Evolutionary conservation across 2,888 invertebrate species (phyloP), one percentile per base, ranked within the genome.

Genomic region (Drosophila formosana): DNA sequence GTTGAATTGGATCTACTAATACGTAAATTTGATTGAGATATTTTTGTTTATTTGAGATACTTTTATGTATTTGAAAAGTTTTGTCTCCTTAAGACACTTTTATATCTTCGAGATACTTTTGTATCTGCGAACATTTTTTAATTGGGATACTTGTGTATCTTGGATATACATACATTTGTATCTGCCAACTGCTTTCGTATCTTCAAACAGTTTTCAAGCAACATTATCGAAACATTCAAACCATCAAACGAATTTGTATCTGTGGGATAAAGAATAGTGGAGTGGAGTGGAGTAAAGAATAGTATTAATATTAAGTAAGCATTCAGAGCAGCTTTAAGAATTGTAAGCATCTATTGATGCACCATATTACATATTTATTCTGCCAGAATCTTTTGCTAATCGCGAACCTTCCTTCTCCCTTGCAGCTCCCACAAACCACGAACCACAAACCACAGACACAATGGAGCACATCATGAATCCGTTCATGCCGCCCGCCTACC

Each of bases 381-480:
- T 18, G 18, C 18, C 18, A 18, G 18, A 18, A 18, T 18, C 18
- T 18, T 18, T 18, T 34, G 23, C 46, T 63, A 72, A 71, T 47
- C 55, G 3, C 1, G 7, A 23, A 46, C 51, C 55, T 63, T 45
- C 23, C 51, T 28, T 71, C 34, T n/a, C 66, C 25, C 66, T 75
- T 82, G 56, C 64, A 82, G 56, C 51, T 30, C 11, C 4, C n/a
- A n/a, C 39, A 43, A 56, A 49, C 23, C 30, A 3, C 3, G n/a
- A n/a, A n/a, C 4, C n/a, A n/a, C 39, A 43, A 56, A 49, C 23
- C 30, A 3, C 3, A 11, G 0, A 8, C 4, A 61, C 43, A 68
- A 92, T 92, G 92, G 92, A 92, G 70, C 92, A 91, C 75, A 90
- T 92, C 64, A 92, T 92, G 91, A 88, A 83, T 65, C 83, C 91